Evolutionary conservation across 1,140 invertebrate species (phyloP), one percentile per base, ranked within the genome.

Genomic region (Elysia chlorotica): DNA sequence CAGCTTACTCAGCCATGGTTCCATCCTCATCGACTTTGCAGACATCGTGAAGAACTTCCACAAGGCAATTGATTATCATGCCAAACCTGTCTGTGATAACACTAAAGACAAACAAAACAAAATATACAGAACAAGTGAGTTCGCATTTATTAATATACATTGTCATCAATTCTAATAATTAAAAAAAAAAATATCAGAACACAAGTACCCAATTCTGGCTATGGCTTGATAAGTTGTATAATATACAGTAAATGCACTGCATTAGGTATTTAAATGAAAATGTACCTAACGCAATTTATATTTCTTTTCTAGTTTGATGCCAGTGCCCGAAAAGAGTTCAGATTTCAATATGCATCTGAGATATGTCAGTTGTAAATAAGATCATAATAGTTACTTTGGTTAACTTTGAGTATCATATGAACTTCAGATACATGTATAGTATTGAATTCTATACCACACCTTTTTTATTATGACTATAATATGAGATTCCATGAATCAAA

Each of bases 1-100:
- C 36, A 67, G 56, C 19, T 56, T n/a, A 94, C 92, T 93, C 92
- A 56, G 91, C 85, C 79, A 90, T 90, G 78, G 84, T 84, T 21
- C 91, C 91, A 74, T 89, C 90, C 21, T 94, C 92, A 79, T 94
- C 93, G 63, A 90, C 82, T 91, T 92, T 61, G 28, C 80, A 85
- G 1, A 97, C 91, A 84, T 98, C 96, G 87, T 96, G 94, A 53
- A 98, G 87, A 6, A 93, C 92, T 88, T 96, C 93, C 35, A 93
- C 91, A 78, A 96, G 91, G 79, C 92, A 91, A 56, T 92, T 88
- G 76, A 96, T 90, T 61, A 96, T 93, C 25, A 89, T 89, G 65
- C 91, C 90, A 86, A 96, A 93, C 71, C 92, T 89, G 80, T 93
- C 91, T 41, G 93, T 86, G 59, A 96, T 90, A 31, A 91, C 80